Percentiles rank a stretch among this genome's conserved stretches.
Conservation (phyloP, 2,797 vertebrate species). For the Phrynocephalus guinanensis region DNA sequence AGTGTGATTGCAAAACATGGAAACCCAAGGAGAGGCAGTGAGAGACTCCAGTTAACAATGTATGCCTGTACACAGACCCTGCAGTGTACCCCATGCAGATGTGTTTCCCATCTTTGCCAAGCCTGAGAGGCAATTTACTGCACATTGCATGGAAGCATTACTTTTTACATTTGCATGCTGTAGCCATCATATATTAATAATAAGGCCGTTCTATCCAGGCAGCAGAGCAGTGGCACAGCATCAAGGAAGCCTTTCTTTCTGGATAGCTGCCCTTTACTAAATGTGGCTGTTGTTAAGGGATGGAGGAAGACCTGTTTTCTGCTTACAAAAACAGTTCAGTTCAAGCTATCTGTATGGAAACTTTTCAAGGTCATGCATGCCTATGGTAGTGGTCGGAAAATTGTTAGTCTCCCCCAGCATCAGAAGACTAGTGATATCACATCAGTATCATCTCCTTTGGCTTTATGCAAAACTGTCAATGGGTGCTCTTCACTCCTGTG, state of each 20-base stretch:
- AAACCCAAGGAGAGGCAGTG: neutral
- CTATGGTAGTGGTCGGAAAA: neutral
- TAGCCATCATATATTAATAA: neutral
- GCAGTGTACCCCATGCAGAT: neutral
- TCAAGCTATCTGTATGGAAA: fast-evolving
- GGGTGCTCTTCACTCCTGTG: neutral
- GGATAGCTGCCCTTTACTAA: slow-evolving; percentile 1
- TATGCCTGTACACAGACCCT: fast-evolving
- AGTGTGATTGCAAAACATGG: neutral
- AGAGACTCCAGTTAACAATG: neutral
- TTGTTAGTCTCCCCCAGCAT: neutral
- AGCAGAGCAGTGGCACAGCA: neutral
- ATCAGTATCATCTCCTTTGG: neutral
- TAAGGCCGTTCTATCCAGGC: neutral
- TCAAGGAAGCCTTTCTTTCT: neutral
- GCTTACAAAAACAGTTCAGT: neutral
- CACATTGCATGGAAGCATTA: neutral
- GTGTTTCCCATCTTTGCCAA: neutral
- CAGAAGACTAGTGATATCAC: neutral
- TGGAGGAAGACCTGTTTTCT: neutral
- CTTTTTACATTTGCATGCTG: fast-evolving
- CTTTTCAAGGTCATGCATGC: neutral
- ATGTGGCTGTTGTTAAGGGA: neutral
- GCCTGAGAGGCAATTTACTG: neutral
- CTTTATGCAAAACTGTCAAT: slow-evolving; percentile 17